Evolutionary conservation across 2,797 vertebrate genomes (phyloP).

Genomic region (Denticeps clupeoides): DNA sequence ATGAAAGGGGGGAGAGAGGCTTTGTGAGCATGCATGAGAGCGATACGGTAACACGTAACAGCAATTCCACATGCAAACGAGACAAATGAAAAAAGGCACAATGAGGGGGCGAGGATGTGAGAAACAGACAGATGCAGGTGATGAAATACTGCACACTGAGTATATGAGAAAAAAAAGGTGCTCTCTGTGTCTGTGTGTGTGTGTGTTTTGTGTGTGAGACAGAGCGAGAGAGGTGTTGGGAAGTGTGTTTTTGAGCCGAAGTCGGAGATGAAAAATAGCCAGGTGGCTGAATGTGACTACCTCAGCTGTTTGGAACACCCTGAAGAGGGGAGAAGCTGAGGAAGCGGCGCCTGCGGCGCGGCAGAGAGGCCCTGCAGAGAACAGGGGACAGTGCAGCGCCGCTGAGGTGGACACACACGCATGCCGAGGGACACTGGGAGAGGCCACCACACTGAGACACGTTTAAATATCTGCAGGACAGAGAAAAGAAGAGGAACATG

Average conservation of each 20-base stretch:
- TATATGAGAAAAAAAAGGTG: neutral
- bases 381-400: neutral
- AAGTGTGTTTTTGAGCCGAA: slow-evolving; percentile 19
- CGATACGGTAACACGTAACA: slow-evolving; percentile 56
- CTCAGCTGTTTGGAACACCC: slow-evolving; percentile 51
- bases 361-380: neutral
- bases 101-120: slow-evolving; percentile 27
- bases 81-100: slow-evolving; percentile 18
- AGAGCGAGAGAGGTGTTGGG: slow-evolving; percentile 3
- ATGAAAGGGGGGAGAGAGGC: slow-evolving; percentile 45
- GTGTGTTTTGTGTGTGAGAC: neutral
- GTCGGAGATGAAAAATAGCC: slow-evolving; percentile 54
- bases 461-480: too few species aligned
- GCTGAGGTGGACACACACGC: too few species aligned
- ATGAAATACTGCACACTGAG: neutral
- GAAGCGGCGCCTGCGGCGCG: neutral
- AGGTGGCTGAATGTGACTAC: slow-evolving; percentile 49
- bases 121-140: slow-evolving; percentile 14
- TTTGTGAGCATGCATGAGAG: slow-evolving; percentile 43
- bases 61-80: slow-evolving; percentile 45
- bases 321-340: slow-evolving; percentile 19
- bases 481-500: neutral
- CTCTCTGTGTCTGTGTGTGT: neutral
- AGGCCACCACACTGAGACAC: too few species aligned
- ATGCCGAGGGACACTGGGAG: too few species aligned